phyloP scores from a whole-genome alignment of 2,888 invertebrate genomes.

The Drosophila percnosoma region DNA sequence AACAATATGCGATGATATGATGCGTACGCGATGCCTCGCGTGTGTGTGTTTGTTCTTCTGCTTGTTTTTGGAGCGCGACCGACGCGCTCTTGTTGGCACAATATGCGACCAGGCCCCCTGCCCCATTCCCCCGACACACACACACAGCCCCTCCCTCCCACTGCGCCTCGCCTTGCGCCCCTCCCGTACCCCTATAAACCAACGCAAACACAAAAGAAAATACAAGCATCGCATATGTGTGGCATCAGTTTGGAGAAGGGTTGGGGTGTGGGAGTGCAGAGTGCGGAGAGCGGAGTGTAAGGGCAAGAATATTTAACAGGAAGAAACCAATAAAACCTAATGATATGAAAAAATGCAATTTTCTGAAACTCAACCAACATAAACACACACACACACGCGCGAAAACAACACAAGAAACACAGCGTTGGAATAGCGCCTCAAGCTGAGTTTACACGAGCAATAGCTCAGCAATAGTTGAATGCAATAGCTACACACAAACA shows the following conservation, averaged over 20 bases:
- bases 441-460: conserved; percentile 53
- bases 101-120: conserved; percentile 47
- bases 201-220: conserved; percentile 26
- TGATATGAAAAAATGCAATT: conserved; percentile 84
- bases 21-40: conserved; percentile 57
- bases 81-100: conserved; percentile 69
- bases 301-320: conserved; percentile 79
- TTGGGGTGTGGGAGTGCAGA: background rate
- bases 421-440: conserved; percentile 16
- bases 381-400: conserved; percentile 18
- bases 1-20: conserved; percentile 71
- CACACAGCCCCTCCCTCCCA: background rate
- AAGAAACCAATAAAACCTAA: conserved; percentile 84
- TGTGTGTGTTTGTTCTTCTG: conserved; percentile 32
- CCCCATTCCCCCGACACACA: background rate
- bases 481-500: background rate
- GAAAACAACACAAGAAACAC: conserved; percentile 16
- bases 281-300: background rate
- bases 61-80: conserved; percentile 70
- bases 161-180: background rate
- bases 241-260: background rate
- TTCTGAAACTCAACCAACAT: conserved; percentile 72
- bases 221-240: conserved; percentile 52
- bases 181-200: background rate
- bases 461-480: background rate